Base-by-base conservation (phyloP, 2,888 invertebrate species). In the Folsomia candida region DNA sequence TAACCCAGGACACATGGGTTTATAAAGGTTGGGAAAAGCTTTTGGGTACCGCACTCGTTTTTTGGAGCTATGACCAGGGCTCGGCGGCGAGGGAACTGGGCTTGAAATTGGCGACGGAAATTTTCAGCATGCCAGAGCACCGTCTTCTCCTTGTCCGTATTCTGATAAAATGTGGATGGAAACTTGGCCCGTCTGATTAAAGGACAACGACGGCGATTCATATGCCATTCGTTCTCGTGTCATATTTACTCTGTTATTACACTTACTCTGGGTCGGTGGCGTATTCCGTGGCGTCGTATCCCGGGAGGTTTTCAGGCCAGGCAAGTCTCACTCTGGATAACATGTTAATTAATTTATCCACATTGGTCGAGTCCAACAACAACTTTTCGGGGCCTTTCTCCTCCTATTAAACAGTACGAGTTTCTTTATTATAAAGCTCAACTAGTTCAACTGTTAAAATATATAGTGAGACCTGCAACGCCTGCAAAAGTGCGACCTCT, bases 51-150 rank as follows among this genome's bases (percentile, higher is more conserved):
- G 81, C 90, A 91, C 83, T 92, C 92, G 81, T 93, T 93, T 65
- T 88, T 88, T 58, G 88, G 86, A 65, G 89, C 90, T 67, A 93
- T 82, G 57, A 92, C 85, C 67, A 91, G 81, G 0, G 90, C 89
- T 74, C 88, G 88, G 64, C 90, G 85, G 28, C 87, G 82, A 0
- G 86, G 85, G 82, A 86, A 88, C 63, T 86, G 84, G 67, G 85
- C 83, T 68, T 85, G 83, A 83, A 87, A 91, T 80, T 92, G 92
- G 65, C 87, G 85, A 20, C 92, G 86, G 81, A 92, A 92, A 82
- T 91, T 92, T 83, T 92, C 92, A 0, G 90, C 88, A 80, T 90
- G 90, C 67, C 90, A 86, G 59, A 92, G 82, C 11, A 91, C 81
- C 18, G 91, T 82, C 64, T 82, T 93, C 92, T 81, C 92, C 91